Evolutionary conservation across 2,888 invertebrate genomes (phyloP).

Genomic region (Ophonus ardosiacus): DNA sequence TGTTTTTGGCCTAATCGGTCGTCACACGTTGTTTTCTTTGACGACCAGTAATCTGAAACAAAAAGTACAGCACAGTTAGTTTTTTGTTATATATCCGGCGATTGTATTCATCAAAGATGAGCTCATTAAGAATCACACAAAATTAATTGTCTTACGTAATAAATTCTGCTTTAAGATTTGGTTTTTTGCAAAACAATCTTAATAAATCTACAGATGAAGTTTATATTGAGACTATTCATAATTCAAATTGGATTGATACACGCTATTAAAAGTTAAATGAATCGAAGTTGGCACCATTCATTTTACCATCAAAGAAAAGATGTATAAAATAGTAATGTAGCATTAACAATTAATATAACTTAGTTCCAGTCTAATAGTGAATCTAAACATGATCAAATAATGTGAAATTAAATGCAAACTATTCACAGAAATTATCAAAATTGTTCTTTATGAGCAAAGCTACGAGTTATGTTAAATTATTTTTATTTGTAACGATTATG

Average conservation of each 20-base stretch:
- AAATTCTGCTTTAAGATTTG: no score
- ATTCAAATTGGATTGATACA: neutral
- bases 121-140: neutral
- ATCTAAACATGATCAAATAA: no score
- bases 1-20: conserved; percentile 50
- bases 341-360: neutral
- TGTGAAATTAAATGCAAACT: no score
- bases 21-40: conserved; percentile 74
- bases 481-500: no score
- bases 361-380: neutral
- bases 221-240: neutral
- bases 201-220: neutral
- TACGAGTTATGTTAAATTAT: no score
- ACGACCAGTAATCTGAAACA: conserved; percentile 79
- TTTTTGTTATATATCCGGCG: conserved; percentile 12
- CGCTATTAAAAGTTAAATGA: neutral
- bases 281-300: neutral
- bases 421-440: no score
- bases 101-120: conserved; percentile 1
- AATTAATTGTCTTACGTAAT: neutral
- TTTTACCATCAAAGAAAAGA: neutral
- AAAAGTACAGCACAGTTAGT: conserved; percentile 68
- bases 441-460: no score
- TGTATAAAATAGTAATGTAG: neutral
- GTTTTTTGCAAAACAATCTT: neutral